Percentiles rank a stretch among this genome's conserved stretches.
Evolutionary conservation across 2,797 vertebrate species (phyloP).

Genomic region (Denticeps clupeoides): DNA sequence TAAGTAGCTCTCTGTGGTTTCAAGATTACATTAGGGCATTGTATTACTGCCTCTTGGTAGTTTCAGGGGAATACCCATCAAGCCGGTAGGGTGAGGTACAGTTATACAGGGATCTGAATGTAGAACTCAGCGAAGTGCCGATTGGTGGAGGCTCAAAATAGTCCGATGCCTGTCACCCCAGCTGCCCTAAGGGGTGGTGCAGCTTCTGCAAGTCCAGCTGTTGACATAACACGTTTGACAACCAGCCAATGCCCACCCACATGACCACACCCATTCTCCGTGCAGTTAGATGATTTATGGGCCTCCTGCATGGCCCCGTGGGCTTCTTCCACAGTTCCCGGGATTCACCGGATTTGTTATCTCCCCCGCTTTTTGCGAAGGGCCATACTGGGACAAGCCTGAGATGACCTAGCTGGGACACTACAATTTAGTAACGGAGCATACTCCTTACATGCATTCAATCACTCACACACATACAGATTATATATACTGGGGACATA

Average conservation of each 20-base stretch:
- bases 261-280: neutral
- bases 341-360: slow-evolving; percentile 5
- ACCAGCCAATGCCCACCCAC: slow-evolving; percentile 21
- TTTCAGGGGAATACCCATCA: too few species aligned
- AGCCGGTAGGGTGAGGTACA: neutral
- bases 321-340: slow-evolving; percentile 4
- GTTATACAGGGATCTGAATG: slow-evolving; percentile 7
- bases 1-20: neutral
- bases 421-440: too few species aligned
- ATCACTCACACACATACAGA: too few species aligned
- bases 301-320: slow-evolving; percentile 10
- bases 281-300: slow-evolving; percentile 26
- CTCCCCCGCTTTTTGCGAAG: slow-evolving; percentile 22
- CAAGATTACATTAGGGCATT: too few species aligned
- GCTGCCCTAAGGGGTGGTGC: slow-evolving; percentile 40
- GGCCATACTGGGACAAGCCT: slow-evolving; percentile 18
- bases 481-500: too few species aligned
- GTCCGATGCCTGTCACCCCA: slow-evolving; percentile 54
- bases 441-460: too few species aligned
- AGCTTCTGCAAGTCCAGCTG: slow-evolving; percentile 54
- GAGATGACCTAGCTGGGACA: slow-evolving; percentile 27
- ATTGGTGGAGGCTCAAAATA: slow-evolving; percentile 36
- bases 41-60: too few species aligned
- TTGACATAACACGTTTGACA: slow-evolving; percentile 60
- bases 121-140: neutral